Percentiles rank a stretch among this genome's conserved stretches.
Conservation (phyloP, 1,140 invertebrate genomes). For the Drosophila rufa region DNA sequence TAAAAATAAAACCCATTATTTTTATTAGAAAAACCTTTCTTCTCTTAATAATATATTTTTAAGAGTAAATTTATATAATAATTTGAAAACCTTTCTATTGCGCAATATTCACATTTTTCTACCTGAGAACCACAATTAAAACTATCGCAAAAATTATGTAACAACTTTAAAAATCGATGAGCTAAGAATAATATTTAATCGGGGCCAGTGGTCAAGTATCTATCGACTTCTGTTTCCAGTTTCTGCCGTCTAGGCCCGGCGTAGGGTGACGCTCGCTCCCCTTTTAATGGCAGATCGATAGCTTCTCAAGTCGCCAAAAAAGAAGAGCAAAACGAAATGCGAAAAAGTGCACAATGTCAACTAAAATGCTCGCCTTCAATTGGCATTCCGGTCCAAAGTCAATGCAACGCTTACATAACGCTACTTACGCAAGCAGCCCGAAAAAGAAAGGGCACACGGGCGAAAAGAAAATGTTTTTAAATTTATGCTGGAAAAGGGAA, state of each 20-base stretch:
- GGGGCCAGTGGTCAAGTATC: constrained; percentile 12
- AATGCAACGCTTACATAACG: constrained; percentile 75
- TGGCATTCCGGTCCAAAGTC: constrained; percentile 71
- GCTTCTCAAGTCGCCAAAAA: constrained; percentile 14
- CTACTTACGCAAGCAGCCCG: constrained; percentile 58
- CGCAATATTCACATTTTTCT: not conserved
- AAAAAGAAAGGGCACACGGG: constrained; percentile 20
- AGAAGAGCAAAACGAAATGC: constrained; percentile 5
- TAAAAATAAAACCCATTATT: too few species aligned
- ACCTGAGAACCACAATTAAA: not conserved
- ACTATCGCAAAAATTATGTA: constrained; percentile 1
- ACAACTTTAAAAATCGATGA: not conserved
- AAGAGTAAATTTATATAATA: too few species aligned
- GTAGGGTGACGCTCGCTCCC: constrained; percentile 35
- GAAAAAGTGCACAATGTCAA: constrained; percentile 65
- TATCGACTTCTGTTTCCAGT: constrained; percentile 3
- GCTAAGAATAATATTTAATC: not conserved
- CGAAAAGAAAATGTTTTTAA: constrained; percentile 34
- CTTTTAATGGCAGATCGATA: constrained; percentile 34
- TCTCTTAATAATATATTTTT: too few species aligned
- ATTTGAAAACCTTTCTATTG: not conserved
- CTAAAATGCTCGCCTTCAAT: constrained; percentile 37
- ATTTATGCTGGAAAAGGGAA: constrained; percentile 35
- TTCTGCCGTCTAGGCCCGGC: constrained; percentile 7
- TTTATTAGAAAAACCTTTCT: too few species aligned